These are phyloP conservation scores for Benitochromis conjunctus DNA, from an alignment of 2,113 vertebrate species.

Conservation along the genomic window DNA sequence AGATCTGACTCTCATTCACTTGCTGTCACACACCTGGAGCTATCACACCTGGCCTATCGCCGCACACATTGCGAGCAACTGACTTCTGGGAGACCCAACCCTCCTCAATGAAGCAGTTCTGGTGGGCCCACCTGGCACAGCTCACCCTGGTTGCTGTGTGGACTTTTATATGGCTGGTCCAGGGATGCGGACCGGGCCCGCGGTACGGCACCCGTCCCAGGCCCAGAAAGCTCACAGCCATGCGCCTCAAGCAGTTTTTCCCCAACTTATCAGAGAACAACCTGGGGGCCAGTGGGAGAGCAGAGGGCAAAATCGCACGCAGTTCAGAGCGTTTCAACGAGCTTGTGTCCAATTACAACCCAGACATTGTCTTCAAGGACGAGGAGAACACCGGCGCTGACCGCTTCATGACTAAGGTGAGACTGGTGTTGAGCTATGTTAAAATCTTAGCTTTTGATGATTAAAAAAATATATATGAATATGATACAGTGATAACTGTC, in stretches of 20 bases:
- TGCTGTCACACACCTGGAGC: slow-evolving; percentile 56
- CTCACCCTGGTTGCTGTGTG: slow-evolving; percentile 74
- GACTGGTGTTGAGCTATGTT: neutral
- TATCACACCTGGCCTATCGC: slow-evolving; percentile 19
- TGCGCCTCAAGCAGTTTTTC: slow-evolving; percentile 89
- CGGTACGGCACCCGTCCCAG: slow-evolving; percentile 82
- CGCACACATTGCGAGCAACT: slow-evolving; percentile 45
- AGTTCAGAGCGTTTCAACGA: slow-evolving; percentile 93
- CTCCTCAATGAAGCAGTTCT: slow-evolving; percentile 75
- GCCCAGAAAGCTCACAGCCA: slow-evolving; percentile 84
- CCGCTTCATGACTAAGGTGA: slow-evolving; percentile 97
- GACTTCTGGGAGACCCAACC: slow-evolving; percentile 51
- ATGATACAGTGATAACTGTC: neutral
- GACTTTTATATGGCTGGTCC: slow-evolving; percentile 73
- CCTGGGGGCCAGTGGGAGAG: slow-evolving; percentile 92
- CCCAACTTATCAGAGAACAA: slow-evolving; percentile 97
- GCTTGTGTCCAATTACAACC: slow-evolving; percentile 96
- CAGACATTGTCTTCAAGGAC: slow-evolving; percentile 98
- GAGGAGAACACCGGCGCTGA: slow-evolving; percentile 96
- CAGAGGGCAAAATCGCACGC: slow-evolving; percentile 92
- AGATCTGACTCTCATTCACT: slow-evolving; percentile 48
- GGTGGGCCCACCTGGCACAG: slow-evolving; percentile 68
- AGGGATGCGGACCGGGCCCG: slow-evolving; percentile 88
- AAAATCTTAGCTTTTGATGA: neutral
- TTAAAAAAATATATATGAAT: neutral